Percentiles rank a stretch among this genome's conserved stretches.
These are phyloP conservation scores for Menura novaehollandiae DNA, from an alignment of 2,113 vertebrate species.

Conservation along the genomic window DNA sequence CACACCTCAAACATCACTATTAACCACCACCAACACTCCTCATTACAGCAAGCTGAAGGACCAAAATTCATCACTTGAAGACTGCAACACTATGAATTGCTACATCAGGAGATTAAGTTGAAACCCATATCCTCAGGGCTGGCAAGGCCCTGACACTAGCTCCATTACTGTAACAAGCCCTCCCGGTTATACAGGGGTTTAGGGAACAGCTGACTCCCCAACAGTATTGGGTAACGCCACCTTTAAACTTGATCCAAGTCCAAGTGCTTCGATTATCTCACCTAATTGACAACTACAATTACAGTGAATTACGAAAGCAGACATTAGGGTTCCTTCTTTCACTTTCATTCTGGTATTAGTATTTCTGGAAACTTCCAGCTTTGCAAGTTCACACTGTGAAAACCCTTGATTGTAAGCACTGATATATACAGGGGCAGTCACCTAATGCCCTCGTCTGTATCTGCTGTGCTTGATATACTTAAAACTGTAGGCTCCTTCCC, in stretches of 20 bases:
- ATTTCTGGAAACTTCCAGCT: not conserved
- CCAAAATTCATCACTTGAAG: not conserved
- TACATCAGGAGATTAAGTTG: not conserved
- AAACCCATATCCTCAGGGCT: not conserved
- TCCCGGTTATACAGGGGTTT: not conserved
- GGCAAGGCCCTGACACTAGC: not conserved
- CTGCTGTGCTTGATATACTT: not conserved
- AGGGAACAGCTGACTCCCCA: not conserved
- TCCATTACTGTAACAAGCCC: not conserved
- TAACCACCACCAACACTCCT: not conserved
- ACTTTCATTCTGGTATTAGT: not conserved
- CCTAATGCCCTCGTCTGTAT: not conserved
- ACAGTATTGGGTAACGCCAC: not conserved
- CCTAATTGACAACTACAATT: not conserved
- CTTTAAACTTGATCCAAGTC: not conserved
- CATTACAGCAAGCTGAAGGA: not conserved
- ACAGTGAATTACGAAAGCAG: not conserved
- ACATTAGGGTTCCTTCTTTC: not conserved
- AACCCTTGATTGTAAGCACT: not conserved
- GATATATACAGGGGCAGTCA: not conserved
- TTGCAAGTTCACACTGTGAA: not conserved
- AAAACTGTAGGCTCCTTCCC: not conserved
- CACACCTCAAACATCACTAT: not conserved
- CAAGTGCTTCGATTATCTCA: not conserved
- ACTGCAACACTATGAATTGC: not conserved